Conservation (phyloP, 64 coral and sea anemone species). For the Montipora foliosa region DNA sequence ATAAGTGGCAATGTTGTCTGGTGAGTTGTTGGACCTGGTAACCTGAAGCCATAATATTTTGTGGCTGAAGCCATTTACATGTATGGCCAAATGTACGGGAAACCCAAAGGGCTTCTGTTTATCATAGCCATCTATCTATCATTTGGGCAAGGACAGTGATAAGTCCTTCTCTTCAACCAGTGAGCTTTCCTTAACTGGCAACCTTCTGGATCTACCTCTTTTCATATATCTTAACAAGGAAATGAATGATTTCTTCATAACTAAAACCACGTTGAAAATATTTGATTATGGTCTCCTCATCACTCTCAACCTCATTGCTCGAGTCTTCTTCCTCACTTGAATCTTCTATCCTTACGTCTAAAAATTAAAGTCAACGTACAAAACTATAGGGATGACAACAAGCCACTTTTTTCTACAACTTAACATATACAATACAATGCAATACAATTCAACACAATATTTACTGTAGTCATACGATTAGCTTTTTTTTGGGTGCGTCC, state of each 20-base stretch:
- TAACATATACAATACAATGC: constrained; percentile 5
- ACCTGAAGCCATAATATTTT: constrained; percentile 61
- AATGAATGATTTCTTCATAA: constrained; percentile 69
- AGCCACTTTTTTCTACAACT: constrained; percentile 5
- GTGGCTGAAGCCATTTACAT: constrained; percentile 25
- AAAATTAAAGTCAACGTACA: not conserved
- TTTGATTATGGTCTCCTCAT: constrained; percentile 72
- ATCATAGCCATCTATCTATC: constrained; percentile 47
- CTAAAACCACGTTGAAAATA: constrained; percentile 69
- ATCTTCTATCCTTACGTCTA: constrained; percentile 29
- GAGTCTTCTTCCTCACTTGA: constrained; percentile 43
- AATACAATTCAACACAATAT: constrained; percentile 28
- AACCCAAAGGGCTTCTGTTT: constrained; percentile 62
- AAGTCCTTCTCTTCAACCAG: constrained; percentile 29
- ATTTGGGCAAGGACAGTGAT: constrained; percentile 41
- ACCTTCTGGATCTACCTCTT: constrained; percentile 66
- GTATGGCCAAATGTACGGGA: constrained; percentile 51
- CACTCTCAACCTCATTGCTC: constrained; percentile 43
- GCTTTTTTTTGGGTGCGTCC: not conserved
- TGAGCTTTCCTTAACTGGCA: constrained; percentile 20
- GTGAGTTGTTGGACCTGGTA: constrained; percentile 34
- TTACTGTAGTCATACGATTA: not conserved
- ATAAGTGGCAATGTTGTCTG: constrained; percentile 48
- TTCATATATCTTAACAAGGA: constrained; percentile 42
- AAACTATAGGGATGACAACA: constrained; percentile 14